phyloP scores from a whole-genome alignment of 2,797 vertebrate species.

The Anguilla marmorata region DNA sequence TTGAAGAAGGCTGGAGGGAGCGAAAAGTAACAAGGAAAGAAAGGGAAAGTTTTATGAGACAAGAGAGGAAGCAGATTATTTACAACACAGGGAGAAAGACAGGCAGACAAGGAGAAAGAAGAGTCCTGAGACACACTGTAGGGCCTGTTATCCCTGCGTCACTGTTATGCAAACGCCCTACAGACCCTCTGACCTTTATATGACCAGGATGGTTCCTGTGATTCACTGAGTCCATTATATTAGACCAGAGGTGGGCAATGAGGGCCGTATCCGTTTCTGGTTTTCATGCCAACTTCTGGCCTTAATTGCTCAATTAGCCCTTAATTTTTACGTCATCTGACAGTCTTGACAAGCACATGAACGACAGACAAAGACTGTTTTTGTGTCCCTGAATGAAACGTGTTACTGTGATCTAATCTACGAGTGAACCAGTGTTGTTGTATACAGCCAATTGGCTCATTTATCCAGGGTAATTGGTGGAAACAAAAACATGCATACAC shows the following conservation, averaged over 20 bases:
- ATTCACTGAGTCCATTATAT: background rate
- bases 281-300: too few relatives aligned
- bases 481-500: too few relatives aligned
- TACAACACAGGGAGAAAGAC: background rate
- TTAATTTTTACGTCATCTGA: too few relatives aligned
- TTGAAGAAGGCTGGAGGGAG: slow-evolving; percentile 69
- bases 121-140: background rate
- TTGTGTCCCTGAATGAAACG: too few relatives aligned
- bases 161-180: background rate
- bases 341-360: too few relatives aligned
- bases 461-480: too few relatives aligned
- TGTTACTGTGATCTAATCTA: too few relatives aligned
- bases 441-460: too few relatives aligned
- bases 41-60: background rate
- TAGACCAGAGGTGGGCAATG: background rate
- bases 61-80: background rate
- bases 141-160: background rate
- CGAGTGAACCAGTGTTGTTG: too few relatives aligned
- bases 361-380: too few relatives aligned
- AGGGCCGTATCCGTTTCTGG: too few relatives aligned
- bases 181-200: background rate
- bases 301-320: too few relatives aligned
- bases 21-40: slow-evolving; percentile 27
- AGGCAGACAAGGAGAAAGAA: background rate
- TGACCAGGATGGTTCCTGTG: background rate